Evolutionary conservation across 2,113 vertebrate genomes (phyloP).

Genomic region (Ammospiza caudacuta): DNA sequence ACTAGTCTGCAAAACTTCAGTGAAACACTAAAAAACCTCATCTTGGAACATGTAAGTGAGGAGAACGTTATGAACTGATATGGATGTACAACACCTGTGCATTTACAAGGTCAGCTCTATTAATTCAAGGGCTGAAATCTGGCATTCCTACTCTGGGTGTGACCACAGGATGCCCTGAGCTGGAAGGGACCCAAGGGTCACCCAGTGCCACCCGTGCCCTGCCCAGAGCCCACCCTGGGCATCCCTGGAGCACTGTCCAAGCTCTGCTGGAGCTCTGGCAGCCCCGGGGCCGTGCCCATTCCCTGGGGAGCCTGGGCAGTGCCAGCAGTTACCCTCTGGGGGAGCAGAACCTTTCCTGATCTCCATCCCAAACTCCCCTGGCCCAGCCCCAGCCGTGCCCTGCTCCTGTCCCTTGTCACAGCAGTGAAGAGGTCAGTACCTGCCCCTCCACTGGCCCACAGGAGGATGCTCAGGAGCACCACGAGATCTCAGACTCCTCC

Average conservation of each 20-base stretch:
- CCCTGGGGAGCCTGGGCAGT: background rate
- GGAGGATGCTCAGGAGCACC: background rate
- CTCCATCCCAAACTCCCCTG: accelerated
- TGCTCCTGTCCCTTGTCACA: background rate
- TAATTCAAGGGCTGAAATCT: background rate
- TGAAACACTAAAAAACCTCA: background rate
- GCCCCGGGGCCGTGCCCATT: accelerated
- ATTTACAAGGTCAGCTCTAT: background rate
- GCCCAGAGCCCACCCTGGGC: background rate
- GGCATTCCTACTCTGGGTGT: background rate
- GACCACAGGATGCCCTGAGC: accelerated
- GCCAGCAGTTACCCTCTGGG: background rate
- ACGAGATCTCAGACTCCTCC: background rate
- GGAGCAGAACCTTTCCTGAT: background rate
- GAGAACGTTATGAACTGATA: background rate
- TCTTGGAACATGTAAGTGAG: background rate
- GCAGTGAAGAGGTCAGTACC: too few species aligned
- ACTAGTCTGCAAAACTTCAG: background rate
- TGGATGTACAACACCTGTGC: background rate
- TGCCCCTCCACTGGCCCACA: background rate
- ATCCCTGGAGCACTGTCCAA: background rate
- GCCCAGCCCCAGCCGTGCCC: accelerated
- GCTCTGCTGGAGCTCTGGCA: background rate
- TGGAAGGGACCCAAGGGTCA: background rate
- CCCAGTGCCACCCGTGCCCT: background rate